Base-by-base conservation (phyloP, 2,888 invertebrate species). In the Dasysyrphus tricinctus region DNA sequence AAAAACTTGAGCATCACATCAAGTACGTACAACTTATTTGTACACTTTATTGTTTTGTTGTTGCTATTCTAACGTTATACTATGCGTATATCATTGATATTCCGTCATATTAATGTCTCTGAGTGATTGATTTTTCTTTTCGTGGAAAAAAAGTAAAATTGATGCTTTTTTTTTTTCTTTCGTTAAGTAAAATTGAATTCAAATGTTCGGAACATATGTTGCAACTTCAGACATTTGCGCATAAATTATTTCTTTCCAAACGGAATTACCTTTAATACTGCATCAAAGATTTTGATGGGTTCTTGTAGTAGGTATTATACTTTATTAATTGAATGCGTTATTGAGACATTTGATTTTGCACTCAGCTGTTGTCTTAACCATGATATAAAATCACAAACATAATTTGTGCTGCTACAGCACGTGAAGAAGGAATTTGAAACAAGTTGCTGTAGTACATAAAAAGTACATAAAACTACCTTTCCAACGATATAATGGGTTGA, bases 71-170 rank as follows among this genome's bases (percentile, higher is more conserved):
- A 42, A 8, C 8, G 29, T 61, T 29, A 42, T 59, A 39, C 42
- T 42, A 42, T 59, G 59, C 42, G 32, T 32, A 34, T 32, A n/a
- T 56, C n/a, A 5, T 61, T 61, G 24, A 42, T 29, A 61, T 61
- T 39, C n/a, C 14, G 61, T 61, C 61, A 61, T 61, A n/a, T 42
- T 42, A 39, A 42, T 61, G 29, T 61, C 24, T 42, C 2, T 14
- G 42, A n/a, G 9, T 61, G 61, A 61, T 29, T 61, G 57, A 19
- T 37, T 59, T 59, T 37, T 12, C 1, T 12, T 37, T 59, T 29
- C 39, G 42, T 14, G 39, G 8, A 61, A 42, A 61, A 42, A 24
- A 19, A 7, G 6, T 6, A 19, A 19, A 39, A n/a, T 19, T 59
- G 39, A 19, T 19, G 37, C 11, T 57, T 9, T 16, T 16, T 14